Conservation (phyloP, 2,797 vertebrate genomes). For the Channallabes apus region DNA sequence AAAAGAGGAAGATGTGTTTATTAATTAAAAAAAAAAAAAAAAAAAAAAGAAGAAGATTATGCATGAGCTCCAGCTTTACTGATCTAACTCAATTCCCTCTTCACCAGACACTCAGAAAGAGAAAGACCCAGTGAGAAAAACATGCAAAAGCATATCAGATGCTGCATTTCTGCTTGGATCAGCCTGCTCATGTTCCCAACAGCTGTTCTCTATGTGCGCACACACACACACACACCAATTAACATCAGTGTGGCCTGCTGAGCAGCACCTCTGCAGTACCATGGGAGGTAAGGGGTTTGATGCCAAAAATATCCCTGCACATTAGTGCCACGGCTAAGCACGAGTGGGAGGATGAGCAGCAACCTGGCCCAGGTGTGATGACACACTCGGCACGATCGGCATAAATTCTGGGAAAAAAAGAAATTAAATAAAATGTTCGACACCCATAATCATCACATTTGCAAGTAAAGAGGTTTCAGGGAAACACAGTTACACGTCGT, state of each 20-base stretch:
- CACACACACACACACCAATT: constrained; percentile 45
- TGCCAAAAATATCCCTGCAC: constrained; percentile 58
- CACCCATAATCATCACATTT: neutral
- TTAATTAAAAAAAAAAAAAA: too few species aligned
- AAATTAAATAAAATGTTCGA: neutral
- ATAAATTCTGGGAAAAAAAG: too few species aligned
- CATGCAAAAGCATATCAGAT: constrained; percentile 28
- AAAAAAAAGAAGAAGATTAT: fast-evolving
- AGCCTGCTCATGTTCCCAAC: constrained; percentile 57
- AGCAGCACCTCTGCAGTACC: constrained; percentile 48
- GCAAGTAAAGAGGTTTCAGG: neutral
- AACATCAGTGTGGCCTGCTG: constrained; percentile 50
- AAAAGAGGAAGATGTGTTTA: neutral
- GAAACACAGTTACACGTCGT: neutral
- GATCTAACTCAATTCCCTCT: neutral
- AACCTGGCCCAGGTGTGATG: constrained; percentile 34
- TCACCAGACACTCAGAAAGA: neutral
- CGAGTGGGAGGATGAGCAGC: constrained; percentile 31
- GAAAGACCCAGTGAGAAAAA: neutral
- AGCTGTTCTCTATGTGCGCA: constrained; percentile 60
- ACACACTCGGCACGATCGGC: constrained; percentile 8
- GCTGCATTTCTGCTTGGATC: constrained; percentile 55
- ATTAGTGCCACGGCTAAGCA: constrained; percentile 50
- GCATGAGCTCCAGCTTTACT: neutral
- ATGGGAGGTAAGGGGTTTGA: constrained; percentile 42